Percentiles rank a stretch among this genome's conserved stretches.
Evolutionary conservation across 2,797 vertebrate genomes (phyloP).

Genomic region (Propithecus perrieri): DNA sequence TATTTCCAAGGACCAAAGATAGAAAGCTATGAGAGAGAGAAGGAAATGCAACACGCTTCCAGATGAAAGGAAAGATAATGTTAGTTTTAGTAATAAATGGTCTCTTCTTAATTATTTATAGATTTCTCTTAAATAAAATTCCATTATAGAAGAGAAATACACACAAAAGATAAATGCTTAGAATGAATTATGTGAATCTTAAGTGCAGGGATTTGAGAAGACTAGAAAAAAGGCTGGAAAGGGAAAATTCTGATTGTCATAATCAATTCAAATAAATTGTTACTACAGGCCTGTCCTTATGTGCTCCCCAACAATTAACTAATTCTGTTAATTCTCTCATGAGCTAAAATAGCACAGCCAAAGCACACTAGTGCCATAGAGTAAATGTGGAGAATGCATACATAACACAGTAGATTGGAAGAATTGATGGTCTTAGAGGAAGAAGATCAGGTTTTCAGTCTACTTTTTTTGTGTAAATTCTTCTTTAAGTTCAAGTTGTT

Average conservation of each 20-base stretch:
- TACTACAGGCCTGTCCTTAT: neutral
- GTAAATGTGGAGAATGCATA: neutral
- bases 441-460: neutral
- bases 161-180: neutral
- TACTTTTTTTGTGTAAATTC: neutral
- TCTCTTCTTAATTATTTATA: neutral
- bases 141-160: neutral
- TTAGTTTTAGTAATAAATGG: neutral
- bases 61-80: neutral
- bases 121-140: slow-evolving; percentile 29
- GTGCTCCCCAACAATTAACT: neutral
- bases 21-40: neutral
- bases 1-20: neutral
- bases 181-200: neutral
- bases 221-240: neutral
- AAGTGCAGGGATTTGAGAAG: neutral
- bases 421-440: neutral
- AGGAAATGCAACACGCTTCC: neutral
- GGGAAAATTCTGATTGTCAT: neutral
- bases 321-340: neutral
- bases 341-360: neutral
- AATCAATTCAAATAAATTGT: neutral
- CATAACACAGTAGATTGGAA: neutral
- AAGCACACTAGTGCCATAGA: neutral
- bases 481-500: slow-evolving; percentile 6